Evolutionary conservation across 2,888 invertebrate species (phyloP), one percentile per base, ranked within the genome.

Genomic region (Polyommatus icarus): DNA sequence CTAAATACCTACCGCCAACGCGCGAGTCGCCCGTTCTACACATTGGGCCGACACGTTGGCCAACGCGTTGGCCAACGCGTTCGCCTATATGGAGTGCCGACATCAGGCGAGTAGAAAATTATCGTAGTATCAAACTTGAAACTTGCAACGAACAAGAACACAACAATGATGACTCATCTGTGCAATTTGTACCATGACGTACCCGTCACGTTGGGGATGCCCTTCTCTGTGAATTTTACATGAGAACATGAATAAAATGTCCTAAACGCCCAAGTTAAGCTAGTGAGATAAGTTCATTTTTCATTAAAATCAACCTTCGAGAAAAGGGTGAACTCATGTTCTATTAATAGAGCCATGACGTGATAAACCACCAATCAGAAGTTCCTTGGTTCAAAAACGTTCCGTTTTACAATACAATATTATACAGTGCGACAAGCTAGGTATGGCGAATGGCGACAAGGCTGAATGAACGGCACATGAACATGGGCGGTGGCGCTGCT

Each of bases 91-190:
- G n/a, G n/a, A n/a, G n/a, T n/a, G n/a, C n/a, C n/a, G n/a, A n/a
- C n/a, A n/a, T n/a, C 10, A 73, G 24, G 50, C 29, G 15, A 18
- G 15, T 46, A 10, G n/a, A 87, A 80, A 85, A 82, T 82, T 82
- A 87, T 85, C 29, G 24, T 61, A 87, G 87, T 79, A 84, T 82
- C 83, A 85, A 87, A 87, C 12, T 24, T 12, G 20, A 86, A 89
- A 86, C 87, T 88, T 86, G 87, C 83, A 83, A 86, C 84, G 83
- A 88, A 85, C 86, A 84, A 86, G 87, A 89, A 84, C 88, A 91
- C 89, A 93, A 93, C 93, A 93, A 88, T 90, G 90, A 88, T 93
- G 93, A 93, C 84, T 91, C 91, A 92, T 91, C 90, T 85, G 84
- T 88, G 87, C 86, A 89, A 85, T 85, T 88, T 87, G 86, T 84